Evolutionary conservation across 2,113 vertebrate genomes (phyloP), one percentile per base, ranked within the genome.

Genomic region (Neotragus moschatus): DNA sequence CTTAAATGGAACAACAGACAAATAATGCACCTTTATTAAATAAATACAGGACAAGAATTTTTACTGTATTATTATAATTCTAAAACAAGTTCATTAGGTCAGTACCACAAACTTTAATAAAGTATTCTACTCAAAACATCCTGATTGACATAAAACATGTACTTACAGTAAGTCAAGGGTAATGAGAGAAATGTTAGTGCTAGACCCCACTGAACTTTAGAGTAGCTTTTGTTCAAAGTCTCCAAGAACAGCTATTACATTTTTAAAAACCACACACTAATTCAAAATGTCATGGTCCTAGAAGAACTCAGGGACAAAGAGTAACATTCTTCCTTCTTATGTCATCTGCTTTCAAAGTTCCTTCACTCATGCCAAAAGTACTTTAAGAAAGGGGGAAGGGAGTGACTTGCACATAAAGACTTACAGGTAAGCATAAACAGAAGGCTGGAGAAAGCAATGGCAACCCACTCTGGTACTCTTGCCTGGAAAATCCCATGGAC

Each of bases 31-130:
- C 11, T 70, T 91, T 92, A 51, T 70, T 90, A 63, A 82, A 58
- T n/a, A 33, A 93, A 88, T 21, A 4, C 66, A 90, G 14, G 70
- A 51, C 49, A 53, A 79, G 6, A 88, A 93, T 79, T 96, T 53
- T 94, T 89, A 70, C 19, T 90, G 14, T 23, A 96, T 43, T 75
- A 84, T n/a, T 70, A 94, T 94, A 93, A 93, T 84, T 93, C 28
- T 96, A n/a, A 96, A 93, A 88, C n/a, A 94, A 92, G 13, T 89
- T 5, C 8, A 88, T 70, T 61, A 88, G 1, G 96, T 90, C 23
- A 66, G 36, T 87, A 91, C n/a, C 51, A 98, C 47, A 92, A 85
- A 88, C 47, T 93, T 73, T 25, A 73, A 25, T 26, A 93, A 89
- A 81, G 66, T 55, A 92, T 15, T 36, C 51, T 89, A 87, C 14